Evolutionary conservation across 2,888 invertebrate species (phyloP).

Genomic region (Apoda limacodes): DNA sequence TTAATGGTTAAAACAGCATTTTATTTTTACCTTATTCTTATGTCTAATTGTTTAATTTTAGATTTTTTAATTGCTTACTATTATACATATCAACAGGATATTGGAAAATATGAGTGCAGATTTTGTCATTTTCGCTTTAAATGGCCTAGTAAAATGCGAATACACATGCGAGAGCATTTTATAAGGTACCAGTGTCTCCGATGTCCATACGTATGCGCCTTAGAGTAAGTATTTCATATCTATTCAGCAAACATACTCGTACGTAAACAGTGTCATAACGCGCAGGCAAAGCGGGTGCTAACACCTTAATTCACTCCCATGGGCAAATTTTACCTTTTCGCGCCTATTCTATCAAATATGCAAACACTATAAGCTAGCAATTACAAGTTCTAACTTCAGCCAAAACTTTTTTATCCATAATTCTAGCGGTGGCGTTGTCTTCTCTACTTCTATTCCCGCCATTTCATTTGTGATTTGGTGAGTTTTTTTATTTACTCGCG

Average conservation of each 20-base stretch:
- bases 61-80: too few relatives aligned
- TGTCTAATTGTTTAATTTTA: not conserved
- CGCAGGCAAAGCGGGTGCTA: too few relatives aligned
- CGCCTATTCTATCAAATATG: not conserved
- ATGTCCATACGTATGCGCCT: conserved; percentile 37
- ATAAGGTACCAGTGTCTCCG: conserved; percentile 41
- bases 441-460: too few relatives aligned
- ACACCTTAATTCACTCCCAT: not conserved
- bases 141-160: conserved; percentile 34
- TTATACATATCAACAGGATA: conserved; percentile 19
- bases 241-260: conserved; percentile 1
- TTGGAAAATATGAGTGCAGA: conserved; percentile 36
- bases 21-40: not conserved
- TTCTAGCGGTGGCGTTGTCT: too few relatives aligned
- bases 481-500: too few relatives aligned
- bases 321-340: conserved; percentile 1
- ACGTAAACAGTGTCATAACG: too few relatives aligned
- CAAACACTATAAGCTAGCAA: not conserved
- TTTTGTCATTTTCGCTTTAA: conserved; percentile 49
- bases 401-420: too few relatives aligned
- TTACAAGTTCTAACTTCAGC: too few relatives aligned
- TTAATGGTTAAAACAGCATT: not conserved
- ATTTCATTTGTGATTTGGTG: too few relatives aligned
- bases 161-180: conserved; percentile 45
- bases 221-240: conserved; percentile 36